These are phyloP conservation scores for Orbicella faveolata DNA, from an alignment of 64 coral and sea anemone species.

Conservation along the genomic window DNA sequence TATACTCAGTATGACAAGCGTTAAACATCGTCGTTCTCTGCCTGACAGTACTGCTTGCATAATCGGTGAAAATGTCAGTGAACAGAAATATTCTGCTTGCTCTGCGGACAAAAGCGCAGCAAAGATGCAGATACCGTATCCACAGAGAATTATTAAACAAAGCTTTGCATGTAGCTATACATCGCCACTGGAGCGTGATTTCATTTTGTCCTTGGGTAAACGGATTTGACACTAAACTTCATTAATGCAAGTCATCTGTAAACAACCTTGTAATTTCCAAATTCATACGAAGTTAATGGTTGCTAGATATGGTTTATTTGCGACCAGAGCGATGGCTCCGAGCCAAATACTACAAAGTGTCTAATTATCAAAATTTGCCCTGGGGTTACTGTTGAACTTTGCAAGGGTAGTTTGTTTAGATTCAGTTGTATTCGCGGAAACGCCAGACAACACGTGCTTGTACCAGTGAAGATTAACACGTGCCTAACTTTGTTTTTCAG, in stretches of 20 bases:
- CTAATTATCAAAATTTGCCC: not conserved
- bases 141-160: not conserved
- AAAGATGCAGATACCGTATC: not conserved
- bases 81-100: not conserved
- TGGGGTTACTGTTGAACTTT: conserved; percentile 5
- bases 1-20: not conserved
- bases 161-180: not conserved
- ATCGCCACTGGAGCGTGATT: not conserved
- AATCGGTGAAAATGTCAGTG: not conserved
- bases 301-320: not conserved
- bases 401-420: not conserved
- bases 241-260: not conserved
- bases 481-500: conserved; percentile 38
- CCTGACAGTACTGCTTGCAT: not conserved
- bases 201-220: not conserved
- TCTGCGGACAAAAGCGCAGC: conserved; percentile 1
- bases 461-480: conserved; percentile 3
- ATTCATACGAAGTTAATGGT: not conserved
- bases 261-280: not conserved
- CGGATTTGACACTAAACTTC: not conserved
- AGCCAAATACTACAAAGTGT: conserved; percentile 13
- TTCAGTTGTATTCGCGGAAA: not conserved
- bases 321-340: not conserved
- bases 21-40: not conserved
- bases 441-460: not conserved